A percentile compares a stretch with the other conserved stretches of the same genome.
Evolutionary conservation across 1,140 invertebrate species (phyloP).

Genomic region (Xylocopa sonorina): DNA sequence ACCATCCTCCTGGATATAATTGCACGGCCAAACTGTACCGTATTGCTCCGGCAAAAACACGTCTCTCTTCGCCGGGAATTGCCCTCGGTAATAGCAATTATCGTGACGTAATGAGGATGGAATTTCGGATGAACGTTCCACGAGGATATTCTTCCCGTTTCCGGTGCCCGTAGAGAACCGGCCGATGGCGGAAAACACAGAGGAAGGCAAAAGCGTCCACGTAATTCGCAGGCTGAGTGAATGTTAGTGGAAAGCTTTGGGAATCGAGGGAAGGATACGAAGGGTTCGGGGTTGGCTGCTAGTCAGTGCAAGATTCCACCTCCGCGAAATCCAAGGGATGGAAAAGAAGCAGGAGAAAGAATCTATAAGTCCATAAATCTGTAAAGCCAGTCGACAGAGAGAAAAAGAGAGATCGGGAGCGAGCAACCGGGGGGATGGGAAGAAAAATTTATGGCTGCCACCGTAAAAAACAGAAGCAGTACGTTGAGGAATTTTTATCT

Average conservation of each 20-base stretch:
- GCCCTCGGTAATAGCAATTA: neutral
- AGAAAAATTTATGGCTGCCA: conserved; percentile 70
- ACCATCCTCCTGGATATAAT: conserved; percentile 55
- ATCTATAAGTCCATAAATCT: conserved; percentile 78
- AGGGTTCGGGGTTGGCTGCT: conserved; percentile 10
- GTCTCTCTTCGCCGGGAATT: neutral
- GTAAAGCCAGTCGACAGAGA: conserved; percentile 44
- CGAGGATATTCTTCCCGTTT: neutral
- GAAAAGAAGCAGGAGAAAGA: conserved; percentile 64
- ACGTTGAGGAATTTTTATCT: conserved; percentile 70
- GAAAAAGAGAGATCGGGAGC: conserved; percentile 55
- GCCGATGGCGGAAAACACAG: neutral
- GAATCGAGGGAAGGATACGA: conserved; percentile 31
- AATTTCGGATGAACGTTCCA: neutral
- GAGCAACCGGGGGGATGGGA: conserved; percentile 43
- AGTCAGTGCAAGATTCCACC: conserved; percentile 37
- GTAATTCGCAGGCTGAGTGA: neutral
- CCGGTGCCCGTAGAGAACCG: neutral
- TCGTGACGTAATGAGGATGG: neutral
- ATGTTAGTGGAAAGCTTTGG: conserved; percentile 3
- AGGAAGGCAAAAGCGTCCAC: rapidly evolving
- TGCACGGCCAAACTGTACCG: conserved; percentile 9
- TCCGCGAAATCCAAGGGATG: conserved; percentile 38
- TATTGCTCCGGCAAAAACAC: neutral
- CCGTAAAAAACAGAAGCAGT: conserved; percentile 68